A percentile compares a stretch with the other conserved stretches of the same genome.
These are phyloP conservation scores for Heterodera carotae DNA, from an alignment of 1,140 invertebrate species.

Conservation along the genomic window DNA sequence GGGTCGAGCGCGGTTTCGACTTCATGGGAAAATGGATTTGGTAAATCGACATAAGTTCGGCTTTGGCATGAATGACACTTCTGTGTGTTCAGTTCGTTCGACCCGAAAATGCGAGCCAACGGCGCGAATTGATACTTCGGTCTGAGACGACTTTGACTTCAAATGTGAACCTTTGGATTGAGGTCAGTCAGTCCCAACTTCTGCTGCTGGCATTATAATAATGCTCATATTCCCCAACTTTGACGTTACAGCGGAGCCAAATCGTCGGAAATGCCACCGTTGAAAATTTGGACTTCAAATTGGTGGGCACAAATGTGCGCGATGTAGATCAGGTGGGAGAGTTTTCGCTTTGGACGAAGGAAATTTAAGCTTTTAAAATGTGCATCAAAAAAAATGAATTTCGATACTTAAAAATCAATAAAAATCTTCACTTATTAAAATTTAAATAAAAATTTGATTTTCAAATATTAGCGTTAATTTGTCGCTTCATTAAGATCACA, in stretches of 20 bases:
- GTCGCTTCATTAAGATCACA: no score
- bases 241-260: conserved; percentile 5
- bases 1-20: conserved; percentile 56
- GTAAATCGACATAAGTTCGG: background rate
- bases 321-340: conserved; percentile 63
- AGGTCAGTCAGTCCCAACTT: conserved; percentile 16
- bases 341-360: no score
- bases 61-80: background rate
- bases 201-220: background rate
- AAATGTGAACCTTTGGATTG: conserved; percentile 61
- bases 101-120: conserved; percentile 31
- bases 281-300: conserved; percentile 63
- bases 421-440: no score
- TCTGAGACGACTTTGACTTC: conserved; percentile 64
- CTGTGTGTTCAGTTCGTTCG: conserved; percentile 25
- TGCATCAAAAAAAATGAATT: no score
- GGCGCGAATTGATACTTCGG: conserved; percentile 44
- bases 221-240: no score
- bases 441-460: no score
- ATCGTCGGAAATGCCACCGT: conserved; percentile 53
- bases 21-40: conserved; percentile 61
- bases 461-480: no score
- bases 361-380: no score
- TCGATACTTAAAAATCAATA: no score
- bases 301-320: conserved; percentile 52